phyloP scores from a whole-genome alignment of 2,888 invertebrate species.

The Zygaena filipendulae region DNA sequence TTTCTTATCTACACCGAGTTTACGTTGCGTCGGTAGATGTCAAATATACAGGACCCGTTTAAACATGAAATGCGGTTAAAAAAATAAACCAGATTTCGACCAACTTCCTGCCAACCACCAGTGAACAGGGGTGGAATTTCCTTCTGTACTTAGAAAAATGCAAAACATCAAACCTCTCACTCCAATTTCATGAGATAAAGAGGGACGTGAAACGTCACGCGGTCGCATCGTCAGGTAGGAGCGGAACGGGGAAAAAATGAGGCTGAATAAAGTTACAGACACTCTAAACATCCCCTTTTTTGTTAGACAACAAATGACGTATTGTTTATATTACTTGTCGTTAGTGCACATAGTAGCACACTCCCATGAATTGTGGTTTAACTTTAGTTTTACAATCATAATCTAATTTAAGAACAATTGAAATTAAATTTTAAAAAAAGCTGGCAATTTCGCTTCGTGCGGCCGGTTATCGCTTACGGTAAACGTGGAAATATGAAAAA shows the following conservation, averaged over 20 bases:
- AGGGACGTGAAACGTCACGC: constrained; percentile 37
- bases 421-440: no score
- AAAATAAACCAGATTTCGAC: constrained; percentile 61
- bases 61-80: constrained; percentile 50
- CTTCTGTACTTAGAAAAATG: constrained; percentile 28
- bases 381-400: constrained; percentile 25
- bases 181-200: constrained; percentile 23
- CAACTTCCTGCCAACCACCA: constrained; percentile 47
- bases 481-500: no score
- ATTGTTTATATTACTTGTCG: constrained; percentile 55
- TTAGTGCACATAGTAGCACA: constrained; percentile 48
- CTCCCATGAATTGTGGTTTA: constrained; percentile 42
- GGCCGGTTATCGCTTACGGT: no score
- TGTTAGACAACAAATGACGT: constrained; percentile 26
- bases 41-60: constrained; percentile 48
- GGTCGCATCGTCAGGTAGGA: constrained; percentile 51
- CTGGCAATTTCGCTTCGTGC: no score
- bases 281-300: constrained; percentile 65
- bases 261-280: constrained; percentile 45
- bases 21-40: constrained; percentile 36
- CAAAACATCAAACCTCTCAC: constrained; percentile 36
- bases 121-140: constrained; percentile 35
- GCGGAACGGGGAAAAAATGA: constrained; percentile 49
- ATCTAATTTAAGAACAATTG: no score
- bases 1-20: constrained; percentile 44